Percentiles rank a stretch among this genome's conserved stretches.
Conservation (phyloP, 2,797 vertebrate genomes). For the Phylloscopus collybita region DNA sequence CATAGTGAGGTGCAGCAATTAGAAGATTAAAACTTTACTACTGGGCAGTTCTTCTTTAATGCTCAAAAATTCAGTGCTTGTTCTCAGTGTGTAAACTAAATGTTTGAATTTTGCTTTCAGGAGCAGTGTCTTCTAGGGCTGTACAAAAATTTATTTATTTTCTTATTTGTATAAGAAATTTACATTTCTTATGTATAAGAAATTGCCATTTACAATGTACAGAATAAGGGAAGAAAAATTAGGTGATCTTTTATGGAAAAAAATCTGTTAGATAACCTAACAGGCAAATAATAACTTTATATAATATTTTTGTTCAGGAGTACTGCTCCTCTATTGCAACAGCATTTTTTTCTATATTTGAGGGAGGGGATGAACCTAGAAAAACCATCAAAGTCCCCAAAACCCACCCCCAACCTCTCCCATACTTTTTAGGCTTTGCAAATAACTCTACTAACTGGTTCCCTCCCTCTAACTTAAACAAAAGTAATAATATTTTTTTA, state of each 20-base stretch:
- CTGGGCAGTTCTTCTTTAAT: background rate
- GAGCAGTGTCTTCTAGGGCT: background rate
- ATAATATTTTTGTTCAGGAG: background rate
- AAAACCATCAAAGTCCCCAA: rapidly evolving
- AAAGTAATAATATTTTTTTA: background rate
- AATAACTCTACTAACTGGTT: background rate
- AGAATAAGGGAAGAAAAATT: background rate
- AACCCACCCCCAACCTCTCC: background rate
- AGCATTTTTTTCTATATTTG: background rate
- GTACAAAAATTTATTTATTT: background rate
- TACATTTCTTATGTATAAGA: too few relatives aligned
- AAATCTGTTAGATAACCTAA: background rate
- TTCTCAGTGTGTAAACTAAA: background rate
- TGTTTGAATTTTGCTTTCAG: background rate
- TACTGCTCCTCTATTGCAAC: background rate
- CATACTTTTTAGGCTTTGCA: background rate
- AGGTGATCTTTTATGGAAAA: background rate
- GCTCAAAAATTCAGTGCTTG: background rate
- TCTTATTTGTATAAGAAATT: background rate
- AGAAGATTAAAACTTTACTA: background rate
- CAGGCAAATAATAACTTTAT: background rate
- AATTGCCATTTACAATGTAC: background rate
- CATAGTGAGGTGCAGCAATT: background rate
- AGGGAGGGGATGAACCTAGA: background rate
- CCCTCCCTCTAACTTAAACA: background rate